A percentile compares a stretch with the other conserved stretches of the same genome.
These are phyloP conservation scores for Babyrousa celebensis DNA, from an alignment of 2,797 vertebrate genomes.

Conservation along the genomic window DNA sequence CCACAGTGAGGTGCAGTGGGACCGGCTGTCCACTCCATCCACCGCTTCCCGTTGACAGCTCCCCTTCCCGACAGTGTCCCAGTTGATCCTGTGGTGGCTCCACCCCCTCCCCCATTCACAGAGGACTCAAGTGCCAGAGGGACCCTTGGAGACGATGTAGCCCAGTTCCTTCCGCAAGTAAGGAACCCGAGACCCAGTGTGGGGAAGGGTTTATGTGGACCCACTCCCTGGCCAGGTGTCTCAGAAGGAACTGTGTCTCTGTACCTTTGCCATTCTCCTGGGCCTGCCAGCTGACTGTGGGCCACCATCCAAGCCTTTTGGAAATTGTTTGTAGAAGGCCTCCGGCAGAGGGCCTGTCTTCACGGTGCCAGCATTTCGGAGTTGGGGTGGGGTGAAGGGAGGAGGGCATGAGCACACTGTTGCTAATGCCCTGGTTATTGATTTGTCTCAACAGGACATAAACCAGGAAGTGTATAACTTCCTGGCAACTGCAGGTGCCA, in stretches of 20 bases:
- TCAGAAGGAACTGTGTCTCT: background rate
- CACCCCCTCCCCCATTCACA: background rate
- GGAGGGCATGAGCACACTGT: background rate
- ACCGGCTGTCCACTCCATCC: background rate
- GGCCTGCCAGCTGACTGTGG: background rate
- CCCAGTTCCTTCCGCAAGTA: background rate
- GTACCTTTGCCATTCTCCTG: background rate
- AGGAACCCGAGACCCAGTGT: slow-evolving; percentile 6
- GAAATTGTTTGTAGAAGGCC: background rate
- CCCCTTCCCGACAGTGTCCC: background rate
- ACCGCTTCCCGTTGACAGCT: background rate
- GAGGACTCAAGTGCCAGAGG: background rate
- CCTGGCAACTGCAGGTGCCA: slow-evolving; percentile 95
- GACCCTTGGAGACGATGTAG: background rate
- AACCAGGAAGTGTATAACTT: slow-evolving; percentile 98
- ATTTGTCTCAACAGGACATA: slow-evolving; percentile 92
- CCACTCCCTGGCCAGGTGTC: background rate
- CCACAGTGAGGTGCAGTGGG: fast-evolving
- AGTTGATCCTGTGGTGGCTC: background rate
- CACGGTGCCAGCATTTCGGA: background rate
- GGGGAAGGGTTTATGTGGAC: background rate
- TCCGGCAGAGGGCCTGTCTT: background rate
- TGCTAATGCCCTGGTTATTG: slow-evolving; percentile 73
- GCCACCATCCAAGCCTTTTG: background rate
- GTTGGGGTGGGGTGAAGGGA: background rate